phyloP scores from a whole-genome alignment of 2,113 vertebrate species.

The Tragelaphus scriptus region DNA sequence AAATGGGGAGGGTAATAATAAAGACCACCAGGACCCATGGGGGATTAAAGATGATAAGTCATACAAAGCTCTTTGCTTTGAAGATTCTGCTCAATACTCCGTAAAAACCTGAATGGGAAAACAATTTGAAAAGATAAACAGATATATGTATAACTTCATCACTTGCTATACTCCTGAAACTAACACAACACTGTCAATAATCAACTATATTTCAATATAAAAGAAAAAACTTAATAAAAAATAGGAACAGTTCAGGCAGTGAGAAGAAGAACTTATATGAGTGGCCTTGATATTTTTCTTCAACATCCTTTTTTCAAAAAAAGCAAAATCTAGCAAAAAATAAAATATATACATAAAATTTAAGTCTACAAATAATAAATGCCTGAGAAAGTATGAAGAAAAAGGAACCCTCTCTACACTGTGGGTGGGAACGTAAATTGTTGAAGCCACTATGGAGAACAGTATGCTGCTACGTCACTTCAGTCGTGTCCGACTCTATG shows the following conservation, averaged over 20 bases:
- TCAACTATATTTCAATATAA: neutral
- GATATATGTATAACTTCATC: neutral
- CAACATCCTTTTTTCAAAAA: neutral
- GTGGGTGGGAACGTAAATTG: neutral
- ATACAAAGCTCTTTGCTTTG: neutral
- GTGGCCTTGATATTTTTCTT: conserved; percentile 22
- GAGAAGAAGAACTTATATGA: conserved; percentile 11
- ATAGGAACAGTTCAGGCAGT: conserved; percentile 46
- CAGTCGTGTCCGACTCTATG: too few species aligned
- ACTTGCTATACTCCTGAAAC: neutral
- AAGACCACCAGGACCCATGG: neutral
- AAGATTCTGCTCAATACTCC: neutral
- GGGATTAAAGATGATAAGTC: neutral
- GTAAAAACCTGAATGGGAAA: neutral
- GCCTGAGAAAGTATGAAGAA: neutral
- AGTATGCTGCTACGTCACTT: neutral
- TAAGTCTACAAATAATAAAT: neutral
- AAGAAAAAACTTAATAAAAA: conserved; percentile 42
- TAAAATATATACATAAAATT: conserved; percentile 6
- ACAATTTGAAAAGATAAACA: neutral
- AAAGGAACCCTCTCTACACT: neutral
- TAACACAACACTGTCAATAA: neutral
- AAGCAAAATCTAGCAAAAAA: conserved; percentile 28
- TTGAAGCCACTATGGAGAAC: neutral
- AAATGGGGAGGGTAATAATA: neutral